Evolutionary conservation across 2,888 invertebrate species (phyloP).

Genomic region (Oegoconia quadripuncta): DNA sequence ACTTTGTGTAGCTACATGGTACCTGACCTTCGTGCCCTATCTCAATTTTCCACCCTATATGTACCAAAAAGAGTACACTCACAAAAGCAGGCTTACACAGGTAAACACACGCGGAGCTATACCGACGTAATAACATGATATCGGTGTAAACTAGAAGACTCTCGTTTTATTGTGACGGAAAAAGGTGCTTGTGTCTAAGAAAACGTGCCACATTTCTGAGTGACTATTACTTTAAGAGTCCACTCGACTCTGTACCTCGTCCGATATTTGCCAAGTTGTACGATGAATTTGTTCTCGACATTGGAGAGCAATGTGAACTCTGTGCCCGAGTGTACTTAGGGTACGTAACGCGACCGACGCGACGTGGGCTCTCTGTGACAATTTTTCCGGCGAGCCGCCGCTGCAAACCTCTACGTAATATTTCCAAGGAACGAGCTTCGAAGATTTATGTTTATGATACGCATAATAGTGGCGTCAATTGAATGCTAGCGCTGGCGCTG

Average conservation of each 20-base stretch:
- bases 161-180: slow-evolving; percentile 33
- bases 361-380: slow-evolving; percentile 25
- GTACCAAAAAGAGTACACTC: too few relatives aligned
- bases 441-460: slow-evolving; percentile 54
- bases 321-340: slow-evolving; percentile 15
- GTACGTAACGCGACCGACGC: slow-evolving; percentile 6
- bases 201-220: slow-evolving; percentile 28
- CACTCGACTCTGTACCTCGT: slow-evolving; percentile 7
- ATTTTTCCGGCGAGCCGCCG: slow-evolving; percentile 31
- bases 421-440: slow-evolving; percentile 37
- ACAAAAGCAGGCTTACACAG: too few relatives aligned
- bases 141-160: slow-evolving; percentile 38
- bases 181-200: slow-evolving; percentile 31
- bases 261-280: slow-evolving; percentile 11
- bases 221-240: slow-evolving; percentile 23
- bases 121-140: too few relatives aligned
- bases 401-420: slow-evolving; percentile 39
- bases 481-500: slow-evolving; percentile 31
- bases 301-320: slow-evolving; percentile 22
- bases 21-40: too few relatives aligned
- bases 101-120: too few relatives aligned
- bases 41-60: too few relatives aligned
- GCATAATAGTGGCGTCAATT: slow-evolving; percentile 49
- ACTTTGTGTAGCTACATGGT: too few relatives aligned
- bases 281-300: slow-evolving; percentile 17